A percentile compares a stretch with the other conserved stretches of the same genome.
Evolutionary conservation across 2,113 vertebrate genomes (phyloP).

Genomic region (Panthera leo): DNA sequence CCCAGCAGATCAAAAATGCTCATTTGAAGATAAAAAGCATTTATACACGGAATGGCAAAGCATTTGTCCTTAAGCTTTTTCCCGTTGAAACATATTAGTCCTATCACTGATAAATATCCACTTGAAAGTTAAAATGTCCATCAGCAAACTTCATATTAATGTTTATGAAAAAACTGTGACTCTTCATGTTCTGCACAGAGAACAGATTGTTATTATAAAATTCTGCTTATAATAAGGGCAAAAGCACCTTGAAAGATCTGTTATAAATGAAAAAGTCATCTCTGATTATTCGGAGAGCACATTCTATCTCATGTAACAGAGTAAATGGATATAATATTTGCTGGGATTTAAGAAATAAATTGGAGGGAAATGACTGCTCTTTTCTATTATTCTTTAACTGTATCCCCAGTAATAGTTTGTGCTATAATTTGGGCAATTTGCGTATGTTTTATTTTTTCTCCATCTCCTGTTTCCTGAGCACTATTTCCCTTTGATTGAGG

Average conservation of each 20-base stretch:
- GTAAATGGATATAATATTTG: slow-evolving; percentile 22
- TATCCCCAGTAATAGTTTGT: background rate
- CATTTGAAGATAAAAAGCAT: background rate
- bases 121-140: background rate
- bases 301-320: background rate
- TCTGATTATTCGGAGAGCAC: slow-evolving; percentile 14
- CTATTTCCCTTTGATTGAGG: slow-evolving; percentile 48
- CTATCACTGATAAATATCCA: background rate
- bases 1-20: background rate
- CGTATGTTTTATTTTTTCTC: background rate
- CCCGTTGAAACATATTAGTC: background rate
- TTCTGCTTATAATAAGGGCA: background rate
- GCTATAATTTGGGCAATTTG: slow-evolving; percentile 14
- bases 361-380: background rate
- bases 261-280: background rate
- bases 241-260: background rate
- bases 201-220: background rate
- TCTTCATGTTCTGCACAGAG: background rate
- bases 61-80: background rate
- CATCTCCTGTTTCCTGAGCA: background rate
- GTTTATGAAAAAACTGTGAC: background rate
- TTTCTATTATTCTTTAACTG: slow-evolving; percentile 51
- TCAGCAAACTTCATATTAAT: background rate
- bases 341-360: slow-evolving; percentile 36
- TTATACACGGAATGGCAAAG: background rate